A percentile compares a stretch with the other conserved stretches of the same genome.
phyloP scores from a whole-genome alignment of 2,888 invertebrate species.

The Achlya flavicornis region DNA sequence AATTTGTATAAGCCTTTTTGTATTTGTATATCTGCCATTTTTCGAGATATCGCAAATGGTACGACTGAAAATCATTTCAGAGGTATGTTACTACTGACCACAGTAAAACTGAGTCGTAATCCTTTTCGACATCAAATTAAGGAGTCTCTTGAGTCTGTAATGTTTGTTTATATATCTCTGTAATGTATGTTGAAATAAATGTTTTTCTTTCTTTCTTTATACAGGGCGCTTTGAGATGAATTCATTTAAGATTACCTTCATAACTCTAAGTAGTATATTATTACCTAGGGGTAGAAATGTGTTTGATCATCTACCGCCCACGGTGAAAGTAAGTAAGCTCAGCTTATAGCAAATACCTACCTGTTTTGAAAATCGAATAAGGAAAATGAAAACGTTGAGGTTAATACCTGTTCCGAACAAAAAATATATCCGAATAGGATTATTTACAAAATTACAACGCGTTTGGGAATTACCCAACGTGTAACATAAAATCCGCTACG shows the following conservation, averaged over 20 bases:
- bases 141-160: too few species aligned
- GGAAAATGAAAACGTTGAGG: constrained; percentile 1
- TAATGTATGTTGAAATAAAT: too few species aligned
- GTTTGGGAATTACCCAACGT: constrained; percentile 5
- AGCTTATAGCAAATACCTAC: background rate
- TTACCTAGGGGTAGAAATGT: background rate
- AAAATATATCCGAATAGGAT: constrained; percentile 1
- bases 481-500: constrained; percentile 13
- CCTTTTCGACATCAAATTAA: too few species aligned
- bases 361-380: background rate
- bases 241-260: background rate
- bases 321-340: background rate
- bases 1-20: too few species aligned
- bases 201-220: too few species aligned
- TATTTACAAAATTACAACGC: constrained; percentile 6
- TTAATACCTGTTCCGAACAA: background rate
- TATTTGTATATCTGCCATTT: too few species aligned
- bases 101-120: too few species aligned
- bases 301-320: background rate
- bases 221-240: background rate
- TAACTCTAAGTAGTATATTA: background rate
- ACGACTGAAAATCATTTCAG: too few species aligned
- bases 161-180: too few species aligned
- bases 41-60: too few species aligned
- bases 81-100: too few species aligned